Evolutionary conservation across 2,113 vertebrate species (phyloP), one percentile per base, ranked within the genome.

Genomic region (Lepidothrix coronata): DNA sequence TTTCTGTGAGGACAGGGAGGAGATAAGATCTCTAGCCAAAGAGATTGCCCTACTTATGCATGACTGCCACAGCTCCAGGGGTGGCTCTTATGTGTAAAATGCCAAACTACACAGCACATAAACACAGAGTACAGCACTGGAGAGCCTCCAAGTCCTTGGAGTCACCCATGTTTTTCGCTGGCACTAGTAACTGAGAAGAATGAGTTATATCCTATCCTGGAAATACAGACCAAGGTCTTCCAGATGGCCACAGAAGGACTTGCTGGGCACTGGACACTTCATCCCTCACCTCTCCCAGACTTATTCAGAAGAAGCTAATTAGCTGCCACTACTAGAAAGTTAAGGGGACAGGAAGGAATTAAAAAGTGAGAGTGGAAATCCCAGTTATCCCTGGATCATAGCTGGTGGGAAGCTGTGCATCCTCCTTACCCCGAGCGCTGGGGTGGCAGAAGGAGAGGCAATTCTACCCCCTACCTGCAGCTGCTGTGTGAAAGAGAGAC

Each of bases 61-160:
- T 5, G 39, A 74, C 35, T 44, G 77, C 84, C 83, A 75, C 51
- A 74, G 57, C 35, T 92, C 55, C 82, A 67, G 55, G 58, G 63
- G 41, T 41, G 35, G 84, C 21, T 91, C 41, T 6, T 11, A 27
- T 2, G 19, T 52, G 54, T 71, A 62, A 85, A 83, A 59, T 6
- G 9, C 72, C 57, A 57, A 89, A 80, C 57, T 44, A 15, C 44
- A 49, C 71, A 63, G 88, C 55, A 73, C 35, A 51, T 41, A 39
- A 73, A 48, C 62, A 65, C 2, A 10, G 52, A 65, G 57, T 41
- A 18, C 35, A 66, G 22, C 48, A n/a, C 72, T 67, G 48, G 52
- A 93, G 57, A 94, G 37, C 48, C 61, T 71, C 79, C 93, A 65
- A 49, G 31, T 58, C 57, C 93, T 73, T 49, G 76, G 21, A 92